Conservation (phyloP, 2,113 vertebrate species). For the Hydrolagus affinis region DNA sequence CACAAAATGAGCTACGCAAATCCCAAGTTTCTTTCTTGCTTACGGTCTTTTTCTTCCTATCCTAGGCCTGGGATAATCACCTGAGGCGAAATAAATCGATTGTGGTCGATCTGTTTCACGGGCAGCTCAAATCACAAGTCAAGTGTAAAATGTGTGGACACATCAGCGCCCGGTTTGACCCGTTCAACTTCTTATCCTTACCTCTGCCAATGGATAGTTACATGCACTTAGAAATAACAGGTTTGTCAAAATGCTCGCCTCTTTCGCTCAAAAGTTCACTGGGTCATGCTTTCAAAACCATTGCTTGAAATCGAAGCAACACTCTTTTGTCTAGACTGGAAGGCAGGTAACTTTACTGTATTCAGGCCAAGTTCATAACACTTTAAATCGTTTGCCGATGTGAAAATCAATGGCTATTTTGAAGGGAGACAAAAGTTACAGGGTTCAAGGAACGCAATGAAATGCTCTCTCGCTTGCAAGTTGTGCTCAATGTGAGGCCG, state of each 20-base stretch:
- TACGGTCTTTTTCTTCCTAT: conserved; percentile 34
- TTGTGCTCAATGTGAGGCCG: not conserved
- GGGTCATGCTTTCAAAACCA: no score
- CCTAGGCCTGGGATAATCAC: conserved; percentile 95
- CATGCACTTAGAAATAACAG: conserved; percentile 97
- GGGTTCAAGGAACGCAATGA: no score
- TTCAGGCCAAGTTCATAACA: no score
- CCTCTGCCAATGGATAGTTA: conserved; percentile 98
- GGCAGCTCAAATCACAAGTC: conserved; percentile 94
- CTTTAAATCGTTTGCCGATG: no score
- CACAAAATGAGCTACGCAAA: not conserved
- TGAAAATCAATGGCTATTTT: no score
- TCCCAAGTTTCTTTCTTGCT: not conserved
- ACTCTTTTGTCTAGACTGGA: no score
- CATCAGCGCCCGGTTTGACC: conserved; percentile 94
- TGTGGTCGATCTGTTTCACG: conserved; percentile 94
- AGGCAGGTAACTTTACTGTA: no score
- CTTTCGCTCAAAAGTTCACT: no score
- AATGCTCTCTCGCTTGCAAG: not conserved
- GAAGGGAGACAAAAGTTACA: no score
- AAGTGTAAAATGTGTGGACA: conserved; percentile 97
- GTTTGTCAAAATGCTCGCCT: conserved; percentile 47
- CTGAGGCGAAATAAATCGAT: conserved; percentile 91
- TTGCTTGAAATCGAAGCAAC: no score
- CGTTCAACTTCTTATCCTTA: conserved; percentile 95